These are phyloP conservation scores for Agonopterix arenella DNA, from an alignment of 2,888 invertebrate genomes.

Conservation along the genomic window DNA sequence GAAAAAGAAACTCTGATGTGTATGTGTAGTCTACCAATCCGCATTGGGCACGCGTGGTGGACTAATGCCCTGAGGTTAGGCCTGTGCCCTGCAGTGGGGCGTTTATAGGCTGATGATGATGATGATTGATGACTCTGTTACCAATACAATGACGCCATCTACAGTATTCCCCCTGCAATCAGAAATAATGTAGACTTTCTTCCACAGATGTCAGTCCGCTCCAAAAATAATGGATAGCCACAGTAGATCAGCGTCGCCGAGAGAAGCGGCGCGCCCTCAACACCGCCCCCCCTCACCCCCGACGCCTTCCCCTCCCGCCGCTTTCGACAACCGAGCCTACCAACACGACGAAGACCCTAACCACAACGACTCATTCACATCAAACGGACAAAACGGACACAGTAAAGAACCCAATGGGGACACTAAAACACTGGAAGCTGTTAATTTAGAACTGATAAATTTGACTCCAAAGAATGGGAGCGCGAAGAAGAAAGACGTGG, in stretches of 20 bases:
- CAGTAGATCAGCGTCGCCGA: slow-evolving; percentile 71
- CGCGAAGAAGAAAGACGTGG: slow-evolving; percentile 80
- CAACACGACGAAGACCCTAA: slow-evolving; percentile 64
- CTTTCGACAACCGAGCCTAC: slow-evolving; percentile 69
- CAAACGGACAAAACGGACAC: slow-evolving; percentile 58
- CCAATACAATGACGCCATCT: no score
- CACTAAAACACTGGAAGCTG: slow-evolving; percentile 79
- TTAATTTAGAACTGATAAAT: slow-evolving; percentile 87
- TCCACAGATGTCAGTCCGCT: slow-evolving; percentile 70
- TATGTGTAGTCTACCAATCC: no score
- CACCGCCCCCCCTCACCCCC: slow-evolving; percentile 65
- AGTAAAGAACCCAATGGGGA: slow-evolving; percentile 60
- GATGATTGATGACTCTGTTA: no score
- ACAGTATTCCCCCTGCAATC: no score
- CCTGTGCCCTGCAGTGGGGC: no score
- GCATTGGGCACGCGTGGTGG: no score
- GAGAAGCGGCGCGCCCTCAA: slow-evolving; percentile 67
- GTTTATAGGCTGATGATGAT: no score
- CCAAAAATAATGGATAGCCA: slow-evolving; percentile 70
- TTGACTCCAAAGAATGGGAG: slow-evolving; percentile 79
- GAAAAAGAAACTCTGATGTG: no score
- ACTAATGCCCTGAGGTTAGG: no score
- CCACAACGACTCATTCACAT: slow-evolving; percentile 71
- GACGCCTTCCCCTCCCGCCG: slow-evolving; percentile 41
- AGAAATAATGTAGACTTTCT: slow-evolving; percentile 10